phyloP scores from a whole-genome alignment of 1,140 invertebrate species.

The Diuraphis noxia region DNA sequence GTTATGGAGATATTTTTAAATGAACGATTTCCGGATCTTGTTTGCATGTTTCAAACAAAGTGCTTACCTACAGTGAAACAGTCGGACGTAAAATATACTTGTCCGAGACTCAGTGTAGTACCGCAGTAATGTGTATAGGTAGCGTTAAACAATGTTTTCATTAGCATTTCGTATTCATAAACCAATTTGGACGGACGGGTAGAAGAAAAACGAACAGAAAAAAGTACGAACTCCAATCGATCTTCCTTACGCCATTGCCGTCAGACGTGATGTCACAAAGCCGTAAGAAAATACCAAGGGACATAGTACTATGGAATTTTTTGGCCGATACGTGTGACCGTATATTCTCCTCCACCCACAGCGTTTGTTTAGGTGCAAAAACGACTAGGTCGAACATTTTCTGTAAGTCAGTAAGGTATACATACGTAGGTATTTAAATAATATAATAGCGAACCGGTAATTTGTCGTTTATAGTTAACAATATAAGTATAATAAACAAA shows the following conservation, averaged over 20 bases:
- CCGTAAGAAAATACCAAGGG: background rate
- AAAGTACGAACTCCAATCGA: background rate
- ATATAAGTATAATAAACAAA: background rate
- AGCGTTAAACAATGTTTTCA: slow-evolving; percentile 2
- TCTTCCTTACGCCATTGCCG: background rate
- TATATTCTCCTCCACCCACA: background rate
- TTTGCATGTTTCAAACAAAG: background rate
- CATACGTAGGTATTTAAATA: no score
- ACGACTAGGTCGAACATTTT: no score
- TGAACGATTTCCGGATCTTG: background rate
- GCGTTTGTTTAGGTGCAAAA: no score
- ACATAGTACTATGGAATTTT: background rate
- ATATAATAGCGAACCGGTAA: no score
- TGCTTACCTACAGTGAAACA: background rate
- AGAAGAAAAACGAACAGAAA: background rate
- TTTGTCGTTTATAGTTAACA: no score
- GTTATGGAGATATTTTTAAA: background rate
- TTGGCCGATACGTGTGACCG: background rate
- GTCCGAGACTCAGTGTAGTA: background rate
- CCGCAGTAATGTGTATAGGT: background rate
- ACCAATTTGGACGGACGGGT: background rate
- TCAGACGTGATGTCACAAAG: background rate
- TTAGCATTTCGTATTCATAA: background rate
- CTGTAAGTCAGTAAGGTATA: no score
- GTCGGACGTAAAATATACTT: background rate